Evolutionary conservation across 1,140 invertebrate genomes (phyloP).

Genomic region (Harpegnathos saltator): DNA sequence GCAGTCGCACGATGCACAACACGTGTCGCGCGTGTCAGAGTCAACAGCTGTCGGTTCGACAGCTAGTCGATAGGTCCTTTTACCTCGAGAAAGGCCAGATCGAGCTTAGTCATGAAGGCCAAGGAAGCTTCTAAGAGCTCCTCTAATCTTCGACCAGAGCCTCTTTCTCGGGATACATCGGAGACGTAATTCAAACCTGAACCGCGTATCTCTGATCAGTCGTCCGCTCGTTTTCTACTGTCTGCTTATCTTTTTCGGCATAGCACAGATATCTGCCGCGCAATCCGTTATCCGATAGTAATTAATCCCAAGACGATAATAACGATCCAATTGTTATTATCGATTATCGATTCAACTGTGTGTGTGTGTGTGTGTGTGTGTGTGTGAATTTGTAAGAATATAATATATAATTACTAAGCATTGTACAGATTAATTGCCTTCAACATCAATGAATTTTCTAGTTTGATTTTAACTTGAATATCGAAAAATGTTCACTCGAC

Average conservation of each 20-base stretch:
- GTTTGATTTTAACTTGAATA: no score
- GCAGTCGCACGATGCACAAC: conserved; percentile 30
- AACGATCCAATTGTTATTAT: neutral
- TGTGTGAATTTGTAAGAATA: no score
- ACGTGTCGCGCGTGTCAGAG: conserved; percentile 16
- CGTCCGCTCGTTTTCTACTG: conserved; percentile 11
- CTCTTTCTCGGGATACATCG: neutral
- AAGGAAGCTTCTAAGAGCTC: conserved; percentile 73
- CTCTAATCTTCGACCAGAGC: conserved; percentile 65
- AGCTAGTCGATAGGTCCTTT: conserved; percentile 72
- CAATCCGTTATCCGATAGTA: no score
- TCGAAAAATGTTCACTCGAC: no score
- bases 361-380: no score
- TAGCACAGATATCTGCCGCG: no score
- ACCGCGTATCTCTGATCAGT: conserved; percentile 65
- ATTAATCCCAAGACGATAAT: neutral
- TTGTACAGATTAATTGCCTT: no score
- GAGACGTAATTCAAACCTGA: conserved; percentile 52
- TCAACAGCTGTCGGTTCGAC: conserved; percentile 33
- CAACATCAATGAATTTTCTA: no score
- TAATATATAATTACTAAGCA: no score
- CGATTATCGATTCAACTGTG: neutral
- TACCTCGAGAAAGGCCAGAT: conserved; percentile 55
- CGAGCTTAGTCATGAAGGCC: conserved; percentile 73
- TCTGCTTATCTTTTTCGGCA: neutral